phyloP scores from a whole-genome alignment of 2,113 vertebrate species.

The Ammodytes dubius region DNA sequence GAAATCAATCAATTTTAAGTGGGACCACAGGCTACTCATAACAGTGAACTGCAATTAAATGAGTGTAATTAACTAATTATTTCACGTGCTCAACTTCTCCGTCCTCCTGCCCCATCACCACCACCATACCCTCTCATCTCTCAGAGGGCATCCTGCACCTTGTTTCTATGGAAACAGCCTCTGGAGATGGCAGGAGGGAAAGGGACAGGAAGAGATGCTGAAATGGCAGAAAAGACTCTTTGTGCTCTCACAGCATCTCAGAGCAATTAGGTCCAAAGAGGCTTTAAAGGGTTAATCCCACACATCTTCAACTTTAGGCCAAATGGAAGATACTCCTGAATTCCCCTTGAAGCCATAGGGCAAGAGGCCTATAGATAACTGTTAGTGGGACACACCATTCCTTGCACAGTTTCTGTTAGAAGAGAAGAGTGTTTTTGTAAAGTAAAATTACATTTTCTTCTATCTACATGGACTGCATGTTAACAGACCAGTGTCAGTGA shows the following conservation, averaged over 20 bases:
- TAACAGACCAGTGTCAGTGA: not conserved
- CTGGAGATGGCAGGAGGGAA: slow-evolving; percentile 46
- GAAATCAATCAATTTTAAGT: not conserved
- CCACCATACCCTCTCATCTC: slow-evolving; percentile 22
- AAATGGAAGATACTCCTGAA: slow-evolving; percentile 7
- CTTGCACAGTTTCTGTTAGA: not conserved
- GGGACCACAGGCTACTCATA: not conserved
- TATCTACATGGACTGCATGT: not conserved
- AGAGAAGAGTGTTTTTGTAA: not conserved
- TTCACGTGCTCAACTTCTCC: slow-evolving; percentile 8
- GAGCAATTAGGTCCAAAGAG: slow-evolving; percentile 6
- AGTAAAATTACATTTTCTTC: not conserved
- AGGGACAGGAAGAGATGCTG: slow-evolving; percentile 68
- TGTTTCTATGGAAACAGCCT: slow-evolving; percentile 81
- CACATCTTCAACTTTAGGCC: slow-evolving; percentile 5
- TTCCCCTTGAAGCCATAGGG: not conserved
- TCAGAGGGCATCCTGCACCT: slow-evolving; percentile 47
- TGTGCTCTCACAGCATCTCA: slow-evolving; percentile 46
- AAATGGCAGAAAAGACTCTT: slow-evolving; percentile 74
- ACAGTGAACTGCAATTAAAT: not conserved
- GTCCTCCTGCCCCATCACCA: slow-evolving; percentile 27
- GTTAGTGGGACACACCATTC: not conserved
- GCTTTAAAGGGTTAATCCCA: slow-evolving; percentile 28
- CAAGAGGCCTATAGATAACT: not conserved
- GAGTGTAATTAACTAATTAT: slow-evolving; percentile 10